phyloP scores from a whole-genome alignment of 2,797 vertebrate species.

The Cetoscarus ocellatus region DNA sequence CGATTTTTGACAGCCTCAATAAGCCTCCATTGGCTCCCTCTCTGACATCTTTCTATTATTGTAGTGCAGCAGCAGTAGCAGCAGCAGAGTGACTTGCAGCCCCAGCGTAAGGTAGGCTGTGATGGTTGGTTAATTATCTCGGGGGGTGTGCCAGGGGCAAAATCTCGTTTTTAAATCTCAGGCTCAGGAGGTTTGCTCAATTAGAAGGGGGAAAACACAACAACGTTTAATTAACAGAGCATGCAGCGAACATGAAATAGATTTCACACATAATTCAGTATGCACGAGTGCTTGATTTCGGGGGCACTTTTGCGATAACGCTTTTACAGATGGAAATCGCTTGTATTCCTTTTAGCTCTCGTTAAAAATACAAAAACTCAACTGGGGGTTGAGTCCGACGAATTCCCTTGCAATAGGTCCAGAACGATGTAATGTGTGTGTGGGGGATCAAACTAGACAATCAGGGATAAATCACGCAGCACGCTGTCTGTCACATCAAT shows the following conservation, averaged over 20 bases:
- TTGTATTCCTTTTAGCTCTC: slow-evolving; percentile 74
- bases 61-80: slow-evolving; percentile 55
- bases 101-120: slow-evolving; percentile 60
- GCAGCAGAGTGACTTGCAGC: slow-evolving; percentile 39
- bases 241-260: slow-evolving; percentile 78
- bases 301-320: slow-evolving; percentile 57
- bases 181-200: slow-evolving; percentile 81
- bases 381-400: background rate
- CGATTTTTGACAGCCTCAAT: slow-evolving; percentile 58
- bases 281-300: slow-evolving; percentile 74
- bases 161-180: slow-evolving; percentile 83
- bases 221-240: slow-evolving; percentile 83
- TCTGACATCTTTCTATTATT: slow-evolving; percentile 47
- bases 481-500: slow-evolving; percentile 58
- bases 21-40: slow-evolving; percentile 46
- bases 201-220: slow-evolving; percentile 70
- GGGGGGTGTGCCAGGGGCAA: slow-evolving; percentile 82
- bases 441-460: slow-evolving; percentile 53
- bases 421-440: slow-evolving; percentile 31
- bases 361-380: slow-evolving; percentile 73
- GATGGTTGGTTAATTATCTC: slow-evolving; percentile 80
- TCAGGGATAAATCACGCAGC: slow-evolving; percentile 65
- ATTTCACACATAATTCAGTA: slow-evolving; percentile 82
- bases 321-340: slow-evolving; percentile 63
- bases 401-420: background rate